phyloP scores from a whole-genome alignment of 2,888 invertebrate genomes.

The Halocaridina rubra region DNA sequence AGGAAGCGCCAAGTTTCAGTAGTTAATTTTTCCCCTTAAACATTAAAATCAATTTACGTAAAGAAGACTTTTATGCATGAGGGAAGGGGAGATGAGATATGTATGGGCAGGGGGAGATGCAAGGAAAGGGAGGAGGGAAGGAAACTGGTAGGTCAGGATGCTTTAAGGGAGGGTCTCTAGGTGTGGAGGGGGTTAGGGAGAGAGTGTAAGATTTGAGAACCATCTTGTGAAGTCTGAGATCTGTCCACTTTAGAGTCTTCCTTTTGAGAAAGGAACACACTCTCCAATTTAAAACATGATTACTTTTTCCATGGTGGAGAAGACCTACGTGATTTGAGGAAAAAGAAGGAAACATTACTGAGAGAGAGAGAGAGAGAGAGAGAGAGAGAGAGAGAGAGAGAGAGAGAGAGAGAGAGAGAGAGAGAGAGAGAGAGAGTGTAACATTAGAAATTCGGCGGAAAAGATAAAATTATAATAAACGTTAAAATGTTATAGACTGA shows the following conservation, averaged over 20 bases:
- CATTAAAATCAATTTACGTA: too few species aligned
- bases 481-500: too few species aligned
- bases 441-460: too few species aligned
- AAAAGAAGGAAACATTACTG: not conserved
- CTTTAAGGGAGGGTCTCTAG: not conserved
- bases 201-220: too few species aligned
- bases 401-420: not conserved
- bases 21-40: too few species aligned
- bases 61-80: too few species aligned
- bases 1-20: too few species aligned
- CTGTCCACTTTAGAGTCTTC: slow-evolving; percentile 28
- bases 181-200: too few species aligned
- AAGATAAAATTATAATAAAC: too few species aligned
- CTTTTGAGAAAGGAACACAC: slow-evolving; percentile 29
- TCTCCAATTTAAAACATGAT: slow-evolving; percentile 57
- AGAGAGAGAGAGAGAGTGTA: not conserved
- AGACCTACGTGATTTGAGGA: slow-evolving; percentile 11
- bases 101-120: not conserved
- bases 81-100: not conserved
- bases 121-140: not conserved
- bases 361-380: not conserved
- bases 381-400: not conserved
- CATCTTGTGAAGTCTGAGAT: slow-evolving; percentile 11
- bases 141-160: not conserved
- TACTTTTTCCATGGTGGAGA: slow-evolving; percentile 40